Evolutionary conservation across 2,797 vertebrate genomes (phyloP).

Genomic region (Pantherophis vulpinus): DNA sequence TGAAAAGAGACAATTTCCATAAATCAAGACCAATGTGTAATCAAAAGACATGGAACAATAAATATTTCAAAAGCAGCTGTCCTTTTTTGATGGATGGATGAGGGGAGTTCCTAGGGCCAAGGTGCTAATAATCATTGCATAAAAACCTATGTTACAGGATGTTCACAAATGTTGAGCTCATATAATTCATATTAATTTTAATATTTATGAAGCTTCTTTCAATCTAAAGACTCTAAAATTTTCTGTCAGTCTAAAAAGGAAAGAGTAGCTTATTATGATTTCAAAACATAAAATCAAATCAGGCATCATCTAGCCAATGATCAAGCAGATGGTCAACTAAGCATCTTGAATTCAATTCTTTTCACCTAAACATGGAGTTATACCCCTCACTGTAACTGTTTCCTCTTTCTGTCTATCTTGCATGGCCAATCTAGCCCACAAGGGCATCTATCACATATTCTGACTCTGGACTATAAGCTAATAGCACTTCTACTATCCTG

Average conservation of each 20-base stretch:
- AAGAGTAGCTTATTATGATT: not conserved
- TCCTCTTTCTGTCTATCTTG: not conserved
- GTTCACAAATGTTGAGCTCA: not conserved
- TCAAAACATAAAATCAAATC: not conserved
- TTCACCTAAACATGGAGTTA: not conserved
- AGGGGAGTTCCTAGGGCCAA: not conserved
- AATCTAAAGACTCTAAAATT: not conserved
- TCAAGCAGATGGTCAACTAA: not conserved
- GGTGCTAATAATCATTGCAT: not conserved
- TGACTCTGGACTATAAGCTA: not conserved
- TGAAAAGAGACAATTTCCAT: not conserved
- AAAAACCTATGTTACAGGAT: not conserved
- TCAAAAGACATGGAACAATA: not conserved
- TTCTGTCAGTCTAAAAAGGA: not conserved
- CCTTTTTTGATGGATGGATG: not conserved
- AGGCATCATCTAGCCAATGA: not conserved
- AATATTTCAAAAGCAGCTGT: conserved; percentile 1
- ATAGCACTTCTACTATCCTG: not conserved
- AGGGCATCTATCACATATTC: not conserved
- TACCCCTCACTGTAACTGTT: not conserved
- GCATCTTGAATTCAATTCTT: not conserved
- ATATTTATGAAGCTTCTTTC: not conserved
- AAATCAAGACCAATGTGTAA: not conserved
- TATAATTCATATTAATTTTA: not conserved
- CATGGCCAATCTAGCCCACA: no score